These are phyloP conservation scores for Sinohyriopsis cumingii DNA, from an alignment of 2,888 invertebrate species.

Conservation along the genomic window DNA sequence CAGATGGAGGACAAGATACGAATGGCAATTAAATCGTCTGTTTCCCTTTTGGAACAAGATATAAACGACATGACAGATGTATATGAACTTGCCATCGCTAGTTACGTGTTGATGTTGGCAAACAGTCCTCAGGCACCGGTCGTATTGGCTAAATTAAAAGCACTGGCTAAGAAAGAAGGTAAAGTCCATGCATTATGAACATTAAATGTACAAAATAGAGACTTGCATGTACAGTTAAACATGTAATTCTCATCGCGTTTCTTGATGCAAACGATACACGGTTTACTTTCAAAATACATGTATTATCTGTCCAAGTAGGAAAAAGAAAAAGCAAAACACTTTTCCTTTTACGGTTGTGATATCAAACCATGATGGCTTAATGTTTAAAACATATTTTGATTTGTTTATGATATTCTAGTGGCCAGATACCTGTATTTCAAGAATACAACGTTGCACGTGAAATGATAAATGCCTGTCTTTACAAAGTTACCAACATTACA, in stretches of 20 bases:
- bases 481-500: no score
- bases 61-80: constrained; percentile 46
- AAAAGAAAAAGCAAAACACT: no score
- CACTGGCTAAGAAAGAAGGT: constrained; percentile 41
- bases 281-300: no score
- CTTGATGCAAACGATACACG: no score
- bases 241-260: neutral
- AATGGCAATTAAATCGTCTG: constrained; percentile 45
- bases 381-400: no score
- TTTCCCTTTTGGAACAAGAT: constrained; percentile 62
- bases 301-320: no score
- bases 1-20: constrained; percentile 31
- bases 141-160: constrained; percentile 38
- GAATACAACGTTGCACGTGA: no score
- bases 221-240: neutral
- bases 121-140: constrained; percentile 36
- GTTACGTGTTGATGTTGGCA: constrained; percentile 58
- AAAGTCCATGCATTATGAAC: neutral
- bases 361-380: no score
- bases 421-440: no score
- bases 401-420: no score
- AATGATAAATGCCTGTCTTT: no score
- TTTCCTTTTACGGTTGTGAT: no score
- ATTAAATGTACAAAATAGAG: neutral
- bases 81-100: constrained; percentile 61